A percentile compares a stretch with the other conserved stretches of the same genome.
These are phyloP conservation scores for Auanema sp. DNA, from an alignment of 2,888 invertebrate genomes.

Conservation along the genomic window DNA sequence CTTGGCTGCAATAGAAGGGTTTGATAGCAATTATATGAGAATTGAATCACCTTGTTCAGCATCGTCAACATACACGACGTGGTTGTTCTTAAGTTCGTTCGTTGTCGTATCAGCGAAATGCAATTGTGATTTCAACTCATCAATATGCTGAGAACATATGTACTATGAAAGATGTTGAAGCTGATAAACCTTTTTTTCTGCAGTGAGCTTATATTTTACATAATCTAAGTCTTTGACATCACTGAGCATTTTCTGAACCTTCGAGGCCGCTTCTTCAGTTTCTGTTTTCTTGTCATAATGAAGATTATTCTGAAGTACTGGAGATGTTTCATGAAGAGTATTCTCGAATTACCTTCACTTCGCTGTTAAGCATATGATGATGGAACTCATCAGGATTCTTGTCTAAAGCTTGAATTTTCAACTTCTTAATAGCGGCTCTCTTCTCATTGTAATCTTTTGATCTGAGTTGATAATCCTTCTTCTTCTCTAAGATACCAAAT, in stretches of 20 bases:
- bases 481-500: constrained; percentile 61
- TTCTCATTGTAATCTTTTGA: constrained; percentile 56
- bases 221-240: constrained; percentile 87
- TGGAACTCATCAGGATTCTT: constrained; percentile 98
- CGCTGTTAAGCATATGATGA: constrained; percentile 92
- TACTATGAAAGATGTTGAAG: not conserved
- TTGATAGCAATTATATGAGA: constrained; percentile 49
- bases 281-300: constrained; percentile 42
- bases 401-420: constrained; percentile 82
- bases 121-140: constrained; percentile 51
- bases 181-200: constrained; percentile 57
- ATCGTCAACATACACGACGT: constrained; percentile 56
- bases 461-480: constrained; percentile 63
- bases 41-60: constrained; percentile 47
- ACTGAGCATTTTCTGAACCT: constrained; percentile 82
- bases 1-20: constrained; percentile 62
- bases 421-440: constrained; percentile 77
- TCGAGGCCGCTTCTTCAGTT: constrained; percentile 73
- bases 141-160: constrained; percentile 50
- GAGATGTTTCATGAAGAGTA: no score
- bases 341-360: constrained; percentile 72
- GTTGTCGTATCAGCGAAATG: constrained; percentile 46
- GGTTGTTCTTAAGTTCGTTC: constrained; percentile 33
- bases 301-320: no score
- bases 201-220: constrained; percentile 75